Base-by-base conservation (phyloP, 2,888 invertebrate species). In the Xiphydria camelus region DNA sequence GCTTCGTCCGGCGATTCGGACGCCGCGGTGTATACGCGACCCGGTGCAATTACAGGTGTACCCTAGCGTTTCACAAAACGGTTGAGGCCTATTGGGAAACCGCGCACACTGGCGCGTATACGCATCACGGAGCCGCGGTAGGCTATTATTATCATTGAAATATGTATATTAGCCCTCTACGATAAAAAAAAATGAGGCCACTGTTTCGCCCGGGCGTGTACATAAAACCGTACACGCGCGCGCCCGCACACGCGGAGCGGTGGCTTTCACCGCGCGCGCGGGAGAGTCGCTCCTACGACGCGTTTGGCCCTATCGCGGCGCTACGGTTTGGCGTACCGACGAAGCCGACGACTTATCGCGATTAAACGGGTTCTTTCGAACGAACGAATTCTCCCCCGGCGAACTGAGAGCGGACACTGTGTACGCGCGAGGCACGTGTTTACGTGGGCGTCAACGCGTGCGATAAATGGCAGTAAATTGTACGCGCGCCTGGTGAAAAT, bases 131-230 rank as follows among this genome's bases (percentile, higher is more conserved):
- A 14, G 26, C 26, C 14, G 26, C n/a, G n/a, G n/a, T n/a, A n/a
- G 35, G 36, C 38, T 43, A 38, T 43, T 31, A 43, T 43, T 43
- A 43, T 43, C 43, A 43, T 43, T 21, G 21, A 40, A 45, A 45
- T 47, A 47, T 35, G 31, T 50, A 41, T 45, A 45, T 41, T 20
- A 43, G 26, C 39, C 43, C 25, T 22, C 37, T 22, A 32, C 49
- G 51, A 51, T 53, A 55, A 60, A 51, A 51, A 37, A 37, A 37
- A 53, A 50, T 33, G 39, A 52, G 53, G 40, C 49, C 53, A 42
- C 36, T 45, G 25, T 44, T 47, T 38, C 26, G 33, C 29, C 20
- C 26, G 26, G 26, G 26, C 14, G 14, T 26, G 26, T 26, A 5
- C 26, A 26, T 26, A 26, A 10, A 14, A 14, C 26, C n/a, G 26